Base-by-base conservation (phyloP, 2,797 vertebrate genomes). In the Otus scops region DNA sequence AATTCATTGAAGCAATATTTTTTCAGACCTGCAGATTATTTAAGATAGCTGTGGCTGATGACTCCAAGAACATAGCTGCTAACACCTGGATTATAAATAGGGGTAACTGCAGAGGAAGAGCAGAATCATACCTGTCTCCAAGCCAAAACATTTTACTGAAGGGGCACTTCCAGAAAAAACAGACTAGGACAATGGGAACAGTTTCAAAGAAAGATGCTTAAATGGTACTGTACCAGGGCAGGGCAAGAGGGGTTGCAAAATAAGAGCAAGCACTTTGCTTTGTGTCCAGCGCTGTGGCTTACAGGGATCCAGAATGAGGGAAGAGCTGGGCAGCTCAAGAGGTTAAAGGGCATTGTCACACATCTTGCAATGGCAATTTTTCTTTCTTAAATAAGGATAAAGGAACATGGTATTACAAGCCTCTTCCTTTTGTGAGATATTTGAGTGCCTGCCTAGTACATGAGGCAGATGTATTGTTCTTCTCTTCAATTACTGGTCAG, bases 61-160 rank as follows among this genome's bases (percentile, higher is more conserved):
- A 59, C 81, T 95, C 68, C 63, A 71, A 92, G 77, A 91, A 17
- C 63, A 79, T 50, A 91, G 84, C 85, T 96, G 89, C 92, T 92
- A 83, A 73, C 79, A 93, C 87, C 94, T 93, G 80, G 28, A 30
- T 82, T 96, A 89, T 95, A 94, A 95, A 89, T 88, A 92, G 75
- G n/a, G 22, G 27, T 39, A 92, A 86, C 24, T 82, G 61, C 50
- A 81, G n/a, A 79, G 59, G 41, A 86, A 94, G n/a, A 86, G 36
- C 36, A 81, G 65, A 84, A 81, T 17, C 16, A 10, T 78, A 73
- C 16, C 69, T 76, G 34, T 73, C n/a, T 75, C 73, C 11, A 24
- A 76, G 69, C 65, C 64, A 88, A 84, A 89, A 27, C 11, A 14
- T 36, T 71, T 59, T 65, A n/a, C 23, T 48, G 19, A 74, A 85